Percentiles rank a stretch among this genome's conserved stretches.
Evolutionary conservation across 2,797 vertebrate genomes (phyloP).

Genomic region (Typhlichthys subterraneus): DNA sequence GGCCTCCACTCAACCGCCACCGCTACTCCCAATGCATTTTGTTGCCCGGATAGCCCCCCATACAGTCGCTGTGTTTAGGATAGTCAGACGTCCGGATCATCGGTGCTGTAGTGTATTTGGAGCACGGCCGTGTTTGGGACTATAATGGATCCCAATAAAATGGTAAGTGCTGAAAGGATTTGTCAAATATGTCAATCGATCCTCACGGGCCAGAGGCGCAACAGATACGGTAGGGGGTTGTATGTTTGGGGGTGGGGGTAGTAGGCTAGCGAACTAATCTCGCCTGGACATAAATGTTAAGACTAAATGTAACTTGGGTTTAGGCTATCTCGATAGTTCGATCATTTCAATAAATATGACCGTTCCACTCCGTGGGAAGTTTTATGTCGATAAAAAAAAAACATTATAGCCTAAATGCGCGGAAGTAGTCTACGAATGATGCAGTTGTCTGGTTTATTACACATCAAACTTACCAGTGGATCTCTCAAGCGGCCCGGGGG

Average conservation of each 20-base stretch:
- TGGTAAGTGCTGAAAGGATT: conserved; percentile 66
- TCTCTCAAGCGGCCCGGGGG: too few species aligned
- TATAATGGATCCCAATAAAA: conserved; percentile 80
- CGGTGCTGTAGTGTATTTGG: conserved; percentile 30
- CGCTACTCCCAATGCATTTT: conserved; percentile 49
- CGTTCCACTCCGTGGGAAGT: conserved; percentile 34
- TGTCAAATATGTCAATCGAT: background rate
- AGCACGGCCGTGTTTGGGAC: background rate
- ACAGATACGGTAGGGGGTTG: conserved; percentile 8
- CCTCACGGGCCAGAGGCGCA: background rate
- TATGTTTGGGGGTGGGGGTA: conserved; percentile 37
- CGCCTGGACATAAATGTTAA: background rate
- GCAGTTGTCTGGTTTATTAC: conserved; percentile 7
- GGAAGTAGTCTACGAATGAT: background rate
- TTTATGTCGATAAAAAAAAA: conserved; percentile 23
- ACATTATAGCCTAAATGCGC: background rate
- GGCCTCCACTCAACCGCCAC: conserved; percentile 50
- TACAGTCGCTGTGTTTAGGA: conserved; percentile 55
- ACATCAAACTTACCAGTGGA: background rate
- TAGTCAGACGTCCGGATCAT: conserved; percentile 31
- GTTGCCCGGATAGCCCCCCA: conserved; percentile 45
- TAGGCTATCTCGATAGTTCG: background rate
- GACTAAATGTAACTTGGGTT: background rate
- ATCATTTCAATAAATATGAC: conserved; percentile 13
- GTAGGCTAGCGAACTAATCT: conserved; percentile 1